phyloP scores from a whole-genome alignment of 1,140 invertebrate genomes.

The Luehdorfia chinensis region DNA sequence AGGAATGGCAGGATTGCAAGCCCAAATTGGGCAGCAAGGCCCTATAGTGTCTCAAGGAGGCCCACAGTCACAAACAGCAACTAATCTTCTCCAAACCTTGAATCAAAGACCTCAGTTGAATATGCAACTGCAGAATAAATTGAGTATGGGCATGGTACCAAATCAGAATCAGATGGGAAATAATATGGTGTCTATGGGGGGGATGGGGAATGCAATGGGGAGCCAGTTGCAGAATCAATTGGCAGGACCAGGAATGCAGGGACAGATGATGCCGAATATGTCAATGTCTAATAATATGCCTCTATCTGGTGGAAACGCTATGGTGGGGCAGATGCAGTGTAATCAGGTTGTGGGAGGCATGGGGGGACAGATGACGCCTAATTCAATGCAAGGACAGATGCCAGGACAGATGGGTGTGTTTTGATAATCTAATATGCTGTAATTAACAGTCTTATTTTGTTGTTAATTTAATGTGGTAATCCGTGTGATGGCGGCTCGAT shows the following conservation, averaged over 20 bases:
- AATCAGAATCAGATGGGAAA: conserved; percentile 63
- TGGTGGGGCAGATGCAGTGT: conserved; percentile 61
- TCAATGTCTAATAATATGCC: conserved; percentile 60
- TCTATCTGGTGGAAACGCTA: conserved; percentile 51
- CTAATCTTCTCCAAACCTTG: conserved; percentile 60
- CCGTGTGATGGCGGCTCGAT: no score
- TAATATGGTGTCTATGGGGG: conserved; percentile 56
- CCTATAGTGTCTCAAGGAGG: conserved; percentile 58
- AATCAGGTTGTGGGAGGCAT: conserved; percentile 57
- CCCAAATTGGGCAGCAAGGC: conserved; percentile 58
- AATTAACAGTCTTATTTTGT: neutral
- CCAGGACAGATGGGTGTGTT: conserved; percentile 63
- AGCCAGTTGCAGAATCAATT: conserved; percentile 58
- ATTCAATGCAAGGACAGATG: conserved; percentile 63
- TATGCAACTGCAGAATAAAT: conserved; percentile 61
- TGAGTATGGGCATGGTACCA: conserved; percentile 59
- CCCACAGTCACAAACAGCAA: conserved; percentile 57
- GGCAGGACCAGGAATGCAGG: conserved; percentile 51
- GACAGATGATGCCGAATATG: conserved; percentile 64
- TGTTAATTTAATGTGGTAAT: neutral
- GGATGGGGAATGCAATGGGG: conserved; percentile 54
- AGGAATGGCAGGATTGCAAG: conserved; percentile 64
- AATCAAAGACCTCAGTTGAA: conserved; percentile 65
- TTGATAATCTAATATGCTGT: conserved; percentile 6
- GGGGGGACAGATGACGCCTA: conserved; percentile 58